Evolutionary conservation across 1,140 invertebrate genomes (phyloP), one percentile per base, ranked within the genome.

Genomic region (Bombus sibiricus): DNA sequence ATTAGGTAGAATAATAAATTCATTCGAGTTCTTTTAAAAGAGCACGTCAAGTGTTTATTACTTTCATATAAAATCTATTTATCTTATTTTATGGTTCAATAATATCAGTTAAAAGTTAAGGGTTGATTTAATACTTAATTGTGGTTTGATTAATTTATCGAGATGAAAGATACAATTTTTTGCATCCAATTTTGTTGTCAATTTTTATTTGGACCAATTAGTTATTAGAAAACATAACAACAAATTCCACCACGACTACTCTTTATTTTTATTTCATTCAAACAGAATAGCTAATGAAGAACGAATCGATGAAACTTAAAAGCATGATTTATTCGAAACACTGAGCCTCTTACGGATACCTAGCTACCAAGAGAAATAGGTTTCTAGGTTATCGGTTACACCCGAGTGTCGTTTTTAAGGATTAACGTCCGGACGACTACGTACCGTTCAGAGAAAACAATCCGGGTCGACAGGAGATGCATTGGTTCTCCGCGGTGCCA

Each of bases 391-490:
- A 78, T 78, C 62, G 59, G 59, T 43, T 25, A 10, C 37, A 15
- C 6, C 28, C 22, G 28, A 32, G 18, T 59, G 34, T 57, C 28
- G 13, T 71, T 69, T 59, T 37, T 59, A 37, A 37, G 28, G 74
- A 84, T 79, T 47, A 57, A 9, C 15, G 75, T 18, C 4, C 47
- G 12, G 59, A 41, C 15, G 64, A 9, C 4, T 12, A 97, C 87
- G 96, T 94, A 81, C 97, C 97, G 90, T 97, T 96, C 87, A 96
- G 95, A 59, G 96, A 96, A 89, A 96, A 97, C 69, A 96, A 95
- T 83, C 97, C 97, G 57, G 96, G 93, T 69, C 96, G 96, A 94
- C 98, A 98, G 25, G 97, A 97, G 62, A 98, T 97, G 94, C 98
- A 99, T 83, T 98, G 97, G 62, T 96, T 96, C 89, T 97, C 96